A percentile compares a stretch with the other conserved stretches of the same genome.
These are phyloP conservation scores for Cataglyphis hispanica DNA, from an alignment of 1,140 invertebrate species.

Conservation along the genomic window DNA sequence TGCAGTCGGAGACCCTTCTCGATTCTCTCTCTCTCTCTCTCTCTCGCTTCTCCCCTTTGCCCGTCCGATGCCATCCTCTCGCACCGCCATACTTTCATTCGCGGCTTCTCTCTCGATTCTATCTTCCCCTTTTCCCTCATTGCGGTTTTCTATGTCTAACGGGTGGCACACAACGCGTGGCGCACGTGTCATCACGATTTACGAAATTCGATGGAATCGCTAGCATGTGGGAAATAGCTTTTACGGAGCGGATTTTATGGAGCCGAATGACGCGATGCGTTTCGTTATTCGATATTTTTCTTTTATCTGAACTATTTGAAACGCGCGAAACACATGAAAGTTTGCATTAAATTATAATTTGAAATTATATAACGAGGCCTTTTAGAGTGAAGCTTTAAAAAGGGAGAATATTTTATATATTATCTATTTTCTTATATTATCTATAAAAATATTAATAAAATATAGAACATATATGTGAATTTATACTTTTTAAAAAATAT, in stretches of 20 bases:
- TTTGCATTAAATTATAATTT: no score
- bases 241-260: conserved; percentile 37
- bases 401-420: no score
- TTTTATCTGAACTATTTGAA: background rate
- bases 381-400: background rate
- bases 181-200: conserved; percentile 35
- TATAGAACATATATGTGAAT: background rate
- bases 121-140: background rate
- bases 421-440: no score
- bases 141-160: conserved; percentile 43
- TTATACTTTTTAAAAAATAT: background rate
- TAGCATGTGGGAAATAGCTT: conserved; percentile 30
- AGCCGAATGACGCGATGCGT: background rate
- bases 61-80: background rate
- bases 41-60: conserved; percentile 20
- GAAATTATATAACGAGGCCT: background rate
- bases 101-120: conserved; percentile 14
- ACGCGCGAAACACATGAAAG: background rate
- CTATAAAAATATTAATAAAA: background rate
- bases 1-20: conserved; percentile 45
- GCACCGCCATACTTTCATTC: conserved; percentile 42
- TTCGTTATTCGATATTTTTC: conserved; percentile 26
- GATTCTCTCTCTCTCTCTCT: background rate
- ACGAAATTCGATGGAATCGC: conserved; percentile 42
- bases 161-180: conserved; percentile 40